Base-by-base conservation (phyloP, 30 jellyfish, hydroid and myxozoan species). In the Cassiopea xamachana region DNA sequence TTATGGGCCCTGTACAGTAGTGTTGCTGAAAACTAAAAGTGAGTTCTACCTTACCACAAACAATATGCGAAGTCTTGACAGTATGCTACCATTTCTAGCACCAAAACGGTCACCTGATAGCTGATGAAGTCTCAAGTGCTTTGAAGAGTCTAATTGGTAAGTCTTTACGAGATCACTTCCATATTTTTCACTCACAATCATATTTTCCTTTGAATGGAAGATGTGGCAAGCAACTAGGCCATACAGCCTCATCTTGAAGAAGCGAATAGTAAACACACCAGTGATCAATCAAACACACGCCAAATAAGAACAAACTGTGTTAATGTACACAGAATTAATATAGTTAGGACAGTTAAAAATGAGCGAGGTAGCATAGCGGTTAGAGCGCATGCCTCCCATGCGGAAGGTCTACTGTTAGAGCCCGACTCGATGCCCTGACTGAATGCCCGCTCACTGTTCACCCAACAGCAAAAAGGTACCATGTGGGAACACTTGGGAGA, bases 121-220 rank as follows among this genome's bases (percentile, higher is more conserved):
- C 46, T 39, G 59, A 1, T 60, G 48, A 43, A 70, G 2, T 17
- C 72, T 48, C 13, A 17, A 49, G 4, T 49, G 7, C 69, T 64
- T 17, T 15, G 46, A 45, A 2, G 90, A n/a, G 58, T 82, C 90
- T 1, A 82, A 17, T n/a, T 74, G 58, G 19, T 82, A 82, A 12
- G 90, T 44, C 14, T 55, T 70, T 8, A 82, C 82, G 12, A 82
- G 68, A 2, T 82, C 90, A 46, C 82, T 82, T 60, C 90, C 90
- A 46, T 82, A 82, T 58, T 48, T 82, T 48, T 82, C 90, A 61
- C 68, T 80, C 7, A 82, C 73, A 67, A 45, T 60, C 51, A 81
- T 68, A 60, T 81, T 81, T 80, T 60, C 64, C 67, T 60, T 48
- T 51, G 59, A 15, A 39, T 12, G 82, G 7, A n/a, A 73, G 69